These are phyloP conservation scores for Leuctra nigra DNA, from an alignment of 2,888 invertebrate genomes.

Conservation along the genomic window DNA sequence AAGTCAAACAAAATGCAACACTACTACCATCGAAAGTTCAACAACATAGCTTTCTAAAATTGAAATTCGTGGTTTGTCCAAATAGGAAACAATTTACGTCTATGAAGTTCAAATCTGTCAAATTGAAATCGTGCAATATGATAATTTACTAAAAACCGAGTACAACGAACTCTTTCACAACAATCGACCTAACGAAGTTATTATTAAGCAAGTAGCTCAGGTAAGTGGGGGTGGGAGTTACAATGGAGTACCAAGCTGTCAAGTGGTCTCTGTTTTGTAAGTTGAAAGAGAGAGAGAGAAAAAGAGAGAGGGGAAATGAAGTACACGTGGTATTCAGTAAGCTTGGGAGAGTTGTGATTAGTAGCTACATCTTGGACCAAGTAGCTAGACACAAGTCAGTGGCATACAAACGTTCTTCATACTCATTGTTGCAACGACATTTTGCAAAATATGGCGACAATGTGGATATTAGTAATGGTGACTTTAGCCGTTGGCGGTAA, in stretches of 20 bases:
- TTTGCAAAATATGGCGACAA: no score
- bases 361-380: neutral
- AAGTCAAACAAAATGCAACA: no score
- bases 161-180: neutral
- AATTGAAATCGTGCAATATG: conserved; percentile 1
- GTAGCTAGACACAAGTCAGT: no score
- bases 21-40: neutral
- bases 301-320: neutral
- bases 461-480: conserved; percentile 4
- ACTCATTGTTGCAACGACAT: no score
- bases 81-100: neutral
- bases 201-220: neutral
- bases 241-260: neutral
- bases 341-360: neutral
- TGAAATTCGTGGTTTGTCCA: neutral
- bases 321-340: neutral
- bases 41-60: conserved; percentile 7
- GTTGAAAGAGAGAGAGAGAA: neutral
- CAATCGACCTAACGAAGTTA: neutral
- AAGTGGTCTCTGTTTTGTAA: no score
- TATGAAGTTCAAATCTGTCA: conserved; percentile 5
- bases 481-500: conserved; percentile 1
- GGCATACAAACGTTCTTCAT: no score
- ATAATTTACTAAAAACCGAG: neutral
- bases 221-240: neutral